Conservation (phyloP, 2,888 invertebrate species). For the Notodonta ziczac region DNA sequence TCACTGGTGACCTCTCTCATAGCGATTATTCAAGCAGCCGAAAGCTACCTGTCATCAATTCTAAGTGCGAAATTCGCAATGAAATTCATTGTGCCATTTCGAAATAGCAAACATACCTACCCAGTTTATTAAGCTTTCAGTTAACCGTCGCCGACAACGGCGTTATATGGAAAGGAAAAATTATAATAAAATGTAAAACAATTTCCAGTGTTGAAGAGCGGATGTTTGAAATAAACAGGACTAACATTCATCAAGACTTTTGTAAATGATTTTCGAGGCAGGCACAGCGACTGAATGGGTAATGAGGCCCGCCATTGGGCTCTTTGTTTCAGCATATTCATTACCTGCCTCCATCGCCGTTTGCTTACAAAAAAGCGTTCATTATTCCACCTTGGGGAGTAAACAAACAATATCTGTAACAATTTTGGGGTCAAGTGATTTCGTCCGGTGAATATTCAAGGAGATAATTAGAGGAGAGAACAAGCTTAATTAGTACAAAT, state of each 20-base stretch:
- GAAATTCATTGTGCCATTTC: constrained; percentile 21
- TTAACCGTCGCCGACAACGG: constrained; percentile 7
- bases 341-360: constrained; percentile 71
- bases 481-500: constrained; percentile 59
- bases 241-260: constrained; percentile 72
- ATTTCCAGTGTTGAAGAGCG: constrained; percentile 39
- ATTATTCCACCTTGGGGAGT: constrained; percentile 66
- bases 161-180: constrained; percentile 18
- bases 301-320: constrained; percentile 71
- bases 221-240: constrained; percentile 49
- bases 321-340: constrained; percentile 80
- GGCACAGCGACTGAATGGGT: constrained; percentile 72
- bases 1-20: constrained; percentile 4
- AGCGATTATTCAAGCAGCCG: constrained; percentile 20
- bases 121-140: constrained; percentile 20
- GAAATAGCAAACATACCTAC: constrained; percentile 14
- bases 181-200: constrained; percentile 40
- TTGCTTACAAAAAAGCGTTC: constrained; percentile 69
- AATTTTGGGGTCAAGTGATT: constrained; percentile 75
- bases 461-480: constrained; percentile 64
- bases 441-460: constrained; percentile 57
- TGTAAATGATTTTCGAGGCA: constrained; percentile 76
- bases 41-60: constrained; percentile 31
- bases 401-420: constrained; percentile 73
- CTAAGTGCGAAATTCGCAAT: constrained; percentile 21